Conservation (phyloP, 2,888 invertebrate genomes). For the Theodoxus fluviatilis region DNA sequence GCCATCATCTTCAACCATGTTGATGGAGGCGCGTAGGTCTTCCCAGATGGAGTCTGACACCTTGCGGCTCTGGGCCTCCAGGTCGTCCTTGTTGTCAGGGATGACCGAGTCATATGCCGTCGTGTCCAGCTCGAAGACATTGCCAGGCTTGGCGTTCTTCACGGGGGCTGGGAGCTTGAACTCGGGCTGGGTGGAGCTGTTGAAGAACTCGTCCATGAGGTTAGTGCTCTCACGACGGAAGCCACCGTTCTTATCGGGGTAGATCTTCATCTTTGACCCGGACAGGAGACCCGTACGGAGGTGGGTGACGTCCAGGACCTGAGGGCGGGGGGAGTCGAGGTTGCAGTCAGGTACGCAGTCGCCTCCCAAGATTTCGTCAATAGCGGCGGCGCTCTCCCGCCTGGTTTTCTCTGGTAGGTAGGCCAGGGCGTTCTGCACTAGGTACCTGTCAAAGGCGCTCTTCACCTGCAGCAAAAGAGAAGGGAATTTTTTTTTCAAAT, state of each 20-base stretch:
- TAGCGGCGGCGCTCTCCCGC: conserved; percentile 72
- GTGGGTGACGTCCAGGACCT: neutral
- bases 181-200: conserved; percentile 31
- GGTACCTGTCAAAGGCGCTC: conserved; percentile 66
- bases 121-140: conserved; percentile 34
- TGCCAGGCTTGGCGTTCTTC: neutral
- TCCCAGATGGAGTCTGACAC: conserved; percentile 54
- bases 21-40: conserved; percentile 52
- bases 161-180: conserved; percentile 21
- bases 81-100: conserved; percentile 25
- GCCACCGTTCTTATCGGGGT: conserved; percentile 44
- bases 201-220: conserved; percentile 28
- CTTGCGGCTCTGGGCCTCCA: conserved; percentile 30
- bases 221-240: conserved; percentile 42
- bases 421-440: conserved; percentile 75
- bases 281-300: no score
- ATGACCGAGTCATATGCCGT: conserved; percentile 22
- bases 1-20: conserved; percentile 38
- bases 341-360: conserved; percentile 27
- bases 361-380: conserved; percentile 74
- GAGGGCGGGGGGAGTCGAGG: neutral
- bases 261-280: no score
- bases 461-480: conserved; percentile 34
- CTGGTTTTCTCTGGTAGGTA: conserved; percentile 67
- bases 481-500: neutral